phyloP scores from a whole-genome alignment of 2,113 vertebrate genomes.

The Oryctolagus cuniculus region DNA sequence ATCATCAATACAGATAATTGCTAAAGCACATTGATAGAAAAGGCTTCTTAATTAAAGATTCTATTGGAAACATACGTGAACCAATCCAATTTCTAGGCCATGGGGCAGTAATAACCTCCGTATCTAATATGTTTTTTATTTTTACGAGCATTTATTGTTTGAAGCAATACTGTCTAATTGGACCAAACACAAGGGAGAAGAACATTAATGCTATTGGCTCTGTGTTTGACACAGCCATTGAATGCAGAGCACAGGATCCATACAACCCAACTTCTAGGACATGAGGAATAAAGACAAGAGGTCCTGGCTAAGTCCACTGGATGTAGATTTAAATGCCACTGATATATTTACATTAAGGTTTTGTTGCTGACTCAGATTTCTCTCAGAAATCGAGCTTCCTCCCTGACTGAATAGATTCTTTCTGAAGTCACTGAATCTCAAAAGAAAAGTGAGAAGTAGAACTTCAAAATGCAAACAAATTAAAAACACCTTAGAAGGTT shows the following conservation, averaged over 20 bases:
- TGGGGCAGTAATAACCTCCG: slow-evolving; percentile 61
- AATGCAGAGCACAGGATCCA: not conserved
- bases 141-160: slow-evolving; percentile 64
- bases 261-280: not conserved
- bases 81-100: slow-evolving; percentile 60
- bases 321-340: rapidly evolving
- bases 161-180: slow-evolving; percentile 57
- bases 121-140: slow-evolving; percentile 70
- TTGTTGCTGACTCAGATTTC: not conserved
- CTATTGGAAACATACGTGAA: slow-evolving; percentile 64
- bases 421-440: not conserved
- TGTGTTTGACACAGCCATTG: not conserved
- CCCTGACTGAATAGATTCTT: not conserved
- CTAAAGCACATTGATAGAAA: slow-evolving; percentile 63
- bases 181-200: slow-evolving; percentile 32
- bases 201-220: slow-evolving; percentile 41
- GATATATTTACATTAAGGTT: not conserved
- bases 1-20: slow-evolving; percentile 66
- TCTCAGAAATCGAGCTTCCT: not conserved
- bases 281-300: not conserved
- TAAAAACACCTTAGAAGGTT: not conserved
- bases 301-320: not conserved
- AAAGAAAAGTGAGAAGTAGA: slow-evolving; percentile 8
- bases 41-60: slow-evolving; percentile 76
- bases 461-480: not conserved